Base-by-base conservation (phyloP, 2,888 invertebrate genomes). In the Sipha maydis region DNA sequence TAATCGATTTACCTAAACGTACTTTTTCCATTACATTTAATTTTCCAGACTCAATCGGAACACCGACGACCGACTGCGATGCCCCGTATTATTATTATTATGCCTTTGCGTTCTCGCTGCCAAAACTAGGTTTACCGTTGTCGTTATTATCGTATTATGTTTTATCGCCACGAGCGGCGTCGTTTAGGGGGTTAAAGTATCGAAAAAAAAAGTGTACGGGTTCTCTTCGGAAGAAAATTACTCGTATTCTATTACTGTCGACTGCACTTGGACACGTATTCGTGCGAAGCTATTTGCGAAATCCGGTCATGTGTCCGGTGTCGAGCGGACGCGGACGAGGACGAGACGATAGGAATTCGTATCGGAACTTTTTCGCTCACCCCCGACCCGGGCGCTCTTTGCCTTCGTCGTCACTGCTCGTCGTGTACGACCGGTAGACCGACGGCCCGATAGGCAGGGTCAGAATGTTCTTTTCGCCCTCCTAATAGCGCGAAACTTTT, bases 261-360 rank as follows among this genome's bases (percentile, higher is more conserved):
- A 61, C 75, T 11, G 19, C 38, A 28, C 61, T 83, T 19, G 61
- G 67, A 84, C 76, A 67, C 54, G 69, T 85, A 85, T 54, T 54
- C 48, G 48, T 1, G 41, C 41, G 61, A 75, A 88, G 80, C 88
- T 80, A 73, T 82, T 88, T 75, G n/a, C 41, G 75, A 88, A 82
- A 88, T 88, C 88, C 75, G 75, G 88, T 88, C 88, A 82, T 88
- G 88, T 61, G 73, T 80, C 48, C 34, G 41, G 34, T n/a, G 54
- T 28, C 41, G 31, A 19, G 8, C 17, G 17, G 31, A 54, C 25
- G 54, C 25, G 8, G 48, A 34, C 38, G 34, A 79, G 14, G 54
- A 54, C 2, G 25, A 48, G 48, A 31, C 69, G 61, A n/a, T 69
- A 69, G 77, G n/a, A 78, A 85, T 77, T 77, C 54, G 85, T 21